Base-by-base conservation (phyloP, 2,113 vertebrate genomes). In the Glaucidium brasilianum region DNA sequence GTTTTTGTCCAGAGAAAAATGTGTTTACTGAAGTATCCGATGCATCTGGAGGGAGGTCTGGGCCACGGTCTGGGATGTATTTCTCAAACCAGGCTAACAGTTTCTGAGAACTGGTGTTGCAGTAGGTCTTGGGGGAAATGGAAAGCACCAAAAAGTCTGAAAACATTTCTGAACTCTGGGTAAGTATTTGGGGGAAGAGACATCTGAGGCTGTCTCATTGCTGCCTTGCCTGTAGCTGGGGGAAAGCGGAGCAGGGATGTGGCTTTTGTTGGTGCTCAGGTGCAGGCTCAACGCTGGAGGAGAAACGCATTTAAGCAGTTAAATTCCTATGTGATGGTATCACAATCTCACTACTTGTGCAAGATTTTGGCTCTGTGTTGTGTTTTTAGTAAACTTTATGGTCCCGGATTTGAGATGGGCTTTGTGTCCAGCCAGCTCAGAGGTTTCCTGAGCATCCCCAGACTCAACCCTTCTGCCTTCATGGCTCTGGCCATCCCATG, bases 161-260 rank as follows among this genome's bases (percentile, higher is more conserved):
- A 85, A 58, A 11, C 15, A 10, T 8, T 32, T 37, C 35, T 45
- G 58, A 89, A 18, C 20, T 49, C 32, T 43, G 69, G 58, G 17
- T 16, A 32, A 53, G 8, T 66, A 75, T 27, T 10, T 74, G 43
- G 37, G 67, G 52, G 5, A 85, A 71, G 66, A 76, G 39, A 39
- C 27, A 5, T 30, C 63, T 2, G 20, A 49, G 26, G 7, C 26
- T 2, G 0, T 15, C 13, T 25, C 30, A 1, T 21, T 25, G 55
- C 55, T 76, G 49, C 16, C 29, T 75, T 37, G 52, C 7, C 43
- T 8, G 30, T 17, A 49, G 66, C 34, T 22, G 74, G 47, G 56
- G 34, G 37, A 25, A 25, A 47, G 52, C 1, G 12, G 15, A 66
- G 30, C n/a, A 20, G 52, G 26, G 56, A 75, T 1, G 5, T 25